Evolutionary conservation across 1,140 invertebrate species (phyloP), one percentile per base, ranked within the genome.

Genomic region (Drepana arcuata): DNA sequence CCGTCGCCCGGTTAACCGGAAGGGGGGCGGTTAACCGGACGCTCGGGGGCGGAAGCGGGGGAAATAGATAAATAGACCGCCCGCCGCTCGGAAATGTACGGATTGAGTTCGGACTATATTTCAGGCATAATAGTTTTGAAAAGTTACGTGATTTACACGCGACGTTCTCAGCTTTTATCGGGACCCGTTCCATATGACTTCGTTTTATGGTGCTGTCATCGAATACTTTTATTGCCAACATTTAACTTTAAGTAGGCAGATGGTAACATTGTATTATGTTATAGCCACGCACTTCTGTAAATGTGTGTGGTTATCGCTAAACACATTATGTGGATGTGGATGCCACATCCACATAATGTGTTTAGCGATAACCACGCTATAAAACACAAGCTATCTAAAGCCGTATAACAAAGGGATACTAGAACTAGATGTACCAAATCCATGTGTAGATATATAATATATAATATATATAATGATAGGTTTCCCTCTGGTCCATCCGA

Each of bases 21-120:
- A 73, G 77, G 73, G 75, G 77, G 77, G 73, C 72, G 77, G 77
- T 81, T 81, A 81, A 78, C 73, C 73, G 77, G 77, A 77, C 73
- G 77, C 62, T 57, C 58, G 67, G 65, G 72, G 73, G 70, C 71
- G 73, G 72, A 78, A 78, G 66, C 63, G 71, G 72, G 77, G 77
- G 77, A 81, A 78, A 81, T 81, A 81, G 77, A 81, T 81, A 81
- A 81, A 81, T 81, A 78, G 66, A 77, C 72, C 72, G 73, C 73
- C 72, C 66, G 63, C 64, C 65, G 70, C 77, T 77, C 73, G 73
- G 73, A 78, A 77, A 81, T 81, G 70, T 81, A 71, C 74, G 70
- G 74, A 81, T 81, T 79, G 73, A 81, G 73, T 70, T 73, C 73
- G 56, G 71, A 78, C 73, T 81, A 77, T 81, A 78, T 78, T 81